A percentile compares a stretch with the other conserved stretches of the same genome.
phyloP scores from a whole-genome alignment of 2,888 invertebrate genomes.

The Teleiodes luculella region DNA sequence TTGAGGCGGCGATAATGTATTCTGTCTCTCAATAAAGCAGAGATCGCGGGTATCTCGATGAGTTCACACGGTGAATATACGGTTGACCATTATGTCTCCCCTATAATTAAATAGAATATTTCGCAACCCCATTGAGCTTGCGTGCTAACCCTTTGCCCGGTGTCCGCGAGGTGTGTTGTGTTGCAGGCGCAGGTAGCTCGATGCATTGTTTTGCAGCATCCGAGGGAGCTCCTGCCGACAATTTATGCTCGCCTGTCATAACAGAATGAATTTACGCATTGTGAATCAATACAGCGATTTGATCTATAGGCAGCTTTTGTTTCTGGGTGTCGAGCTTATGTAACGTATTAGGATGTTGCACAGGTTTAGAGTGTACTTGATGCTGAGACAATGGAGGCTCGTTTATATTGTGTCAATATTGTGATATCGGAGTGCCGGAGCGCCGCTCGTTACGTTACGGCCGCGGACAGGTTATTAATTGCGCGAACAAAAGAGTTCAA shows the following conservation, averaged over 20 bases:
- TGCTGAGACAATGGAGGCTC: slow-evolving; percentile 52
- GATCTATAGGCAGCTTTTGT: slow-evolving; percentile 68
- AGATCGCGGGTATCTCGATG: slow-evolving; percentile 27
- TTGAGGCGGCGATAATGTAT: slow-evolving; percentile 12
- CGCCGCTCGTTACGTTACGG: slow-evolving; percentile 14
- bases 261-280: slow-evolving; percentile 76
- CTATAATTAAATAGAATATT: slow-evolving; percentile 62
- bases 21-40: slow-evolving; percentile 13
- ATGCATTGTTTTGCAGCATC: slow-evolving; percentile 74
- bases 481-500: slow-evolving; percentile 27
- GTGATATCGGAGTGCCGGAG: slow-evolving; percentile 29
- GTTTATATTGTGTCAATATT: slow-evolving; percentile 48
- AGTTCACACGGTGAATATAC: slow-evolving; percentile 66
- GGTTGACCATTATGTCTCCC: slow-evolving; percentile 66
- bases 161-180: slow-evolving; percentile 64
- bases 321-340: slow-evolving; percentile 68
- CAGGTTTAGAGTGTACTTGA: slow-evolving; percentile 56
- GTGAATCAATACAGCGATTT: slow-evolving; percentile 75
- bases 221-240: slow-evolving; percentile 68
- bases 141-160: slow-evolving; percentile 58
- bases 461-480: slow-evolving; percentile 13
- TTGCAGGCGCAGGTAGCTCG: slow-evolving; percentile 63
- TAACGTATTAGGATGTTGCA: slow-evolving; percentile 64
- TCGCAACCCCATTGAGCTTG: slow-evolving; percentile 58
- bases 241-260: slow-evolving; percentile 77